Percentiles rank a stretch among this genome's conserved stretches.
phyloP scores from a whole-genome alignment of 2,888 invertebrate species.

The Carabus problematicus region DNA sequence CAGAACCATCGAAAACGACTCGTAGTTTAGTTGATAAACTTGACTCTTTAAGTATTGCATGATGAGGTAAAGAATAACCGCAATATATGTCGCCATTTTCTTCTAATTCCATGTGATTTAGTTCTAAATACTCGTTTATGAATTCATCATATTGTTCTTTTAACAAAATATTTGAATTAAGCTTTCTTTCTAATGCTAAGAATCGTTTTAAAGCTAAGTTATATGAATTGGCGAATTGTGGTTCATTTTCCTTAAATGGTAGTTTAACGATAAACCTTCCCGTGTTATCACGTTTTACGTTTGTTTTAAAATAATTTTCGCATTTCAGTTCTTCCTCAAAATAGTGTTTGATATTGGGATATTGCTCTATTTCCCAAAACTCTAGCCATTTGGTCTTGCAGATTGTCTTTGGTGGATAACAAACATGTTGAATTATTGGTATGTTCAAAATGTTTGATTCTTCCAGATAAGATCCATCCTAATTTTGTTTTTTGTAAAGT shows the following conservation, averaged over 20 bases:
- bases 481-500: conserved; percentile 25
- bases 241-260: conserved; percentile 16
- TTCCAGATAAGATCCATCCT: conserved; percentile 18
- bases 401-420: background rate
- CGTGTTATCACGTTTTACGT: background rate
- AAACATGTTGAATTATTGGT: background rate
- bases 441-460: conserved; percentile 5
- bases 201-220: conserved; percentile 1
- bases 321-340: conserved; percentile 7
- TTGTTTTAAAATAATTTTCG: conserved; percentile 13
- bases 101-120: too few species aligned
- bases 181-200: conserved; percentile 6
- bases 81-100: too few species aligned
- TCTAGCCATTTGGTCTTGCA: conserved; percentile 1
- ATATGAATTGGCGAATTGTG: conserved; percentile 8
- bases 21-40: too few species aligned
- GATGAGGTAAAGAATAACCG: conserved; percentile 14
- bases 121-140: background rate
- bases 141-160: conserved; percentile 12
- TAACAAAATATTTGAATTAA: background rate
- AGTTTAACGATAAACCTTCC: conserved; percentile 13
- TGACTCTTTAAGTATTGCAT: too few species aligned
- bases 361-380: conserved; percentile 20
- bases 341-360: background rate
- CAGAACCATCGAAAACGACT: too few species aligned